These are phyloP conservation scores for Balanococcus diminutus DNA, from an alignment of 2,888 invertebrate species.

Conservation along the genomic window DNA sequence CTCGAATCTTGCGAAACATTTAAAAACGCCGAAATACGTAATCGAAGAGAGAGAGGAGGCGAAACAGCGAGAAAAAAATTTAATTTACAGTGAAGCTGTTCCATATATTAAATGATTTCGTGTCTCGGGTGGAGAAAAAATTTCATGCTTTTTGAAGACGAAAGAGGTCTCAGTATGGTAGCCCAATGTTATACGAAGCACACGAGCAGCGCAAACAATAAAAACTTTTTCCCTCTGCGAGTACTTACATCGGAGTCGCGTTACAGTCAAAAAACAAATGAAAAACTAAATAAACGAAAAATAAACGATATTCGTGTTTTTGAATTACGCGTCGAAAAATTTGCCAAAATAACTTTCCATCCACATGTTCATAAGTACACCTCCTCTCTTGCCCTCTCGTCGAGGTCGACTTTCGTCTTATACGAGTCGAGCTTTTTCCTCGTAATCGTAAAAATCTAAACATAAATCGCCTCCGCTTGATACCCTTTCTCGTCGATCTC, in stretches of 20 bases:
- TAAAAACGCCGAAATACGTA: neutral
- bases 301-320: neutral
- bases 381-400: neutral
- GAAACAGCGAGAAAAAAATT: neutral
- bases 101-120: conserved; percentile 22
- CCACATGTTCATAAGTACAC: too few relatives aligned
- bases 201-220: conserved; percentile 2
- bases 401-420: neutral
- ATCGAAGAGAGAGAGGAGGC: neutral
- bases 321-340: neutral
- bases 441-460: neutral
- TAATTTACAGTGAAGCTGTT: conserved; percentile 17
- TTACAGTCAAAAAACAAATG: conserved; percentile 28
- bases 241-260: too few relatives aligned
- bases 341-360: neutral
- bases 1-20: neutral
- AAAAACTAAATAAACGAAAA: conserved; percentile 33
- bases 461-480: neutral
- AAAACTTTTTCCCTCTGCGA: neutral
- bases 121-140: neutral
- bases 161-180: neutral
- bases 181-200: neutral
- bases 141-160: neutral
- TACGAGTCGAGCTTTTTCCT: neutral
- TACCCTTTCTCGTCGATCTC: neutral